Conservation (phyloP, 2,888 invertebrate genomes). For the Cheilosia scutellata region DNA sequence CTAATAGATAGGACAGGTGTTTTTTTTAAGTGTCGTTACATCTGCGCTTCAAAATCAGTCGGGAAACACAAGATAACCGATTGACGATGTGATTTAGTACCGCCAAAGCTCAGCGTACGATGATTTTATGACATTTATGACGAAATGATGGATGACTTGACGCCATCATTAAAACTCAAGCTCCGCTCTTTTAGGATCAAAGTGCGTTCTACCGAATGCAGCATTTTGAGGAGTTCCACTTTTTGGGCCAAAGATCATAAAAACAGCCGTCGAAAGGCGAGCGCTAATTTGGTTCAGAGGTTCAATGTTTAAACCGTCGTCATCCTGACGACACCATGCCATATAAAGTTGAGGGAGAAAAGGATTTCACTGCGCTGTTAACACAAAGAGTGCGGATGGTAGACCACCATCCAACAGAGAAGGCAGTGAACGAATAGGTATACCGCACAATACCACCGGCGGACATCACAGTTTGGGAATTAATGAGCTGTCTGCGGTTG, state of each 20-base stretch:
- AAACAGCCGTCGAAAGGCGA: constrained; percentile 50
- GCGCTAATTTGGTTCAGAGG: constrained; percentile 59
- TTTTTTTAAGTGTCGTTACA: background rate
- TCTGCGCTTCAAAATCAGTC: background rate
- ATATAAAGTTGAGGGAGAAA: constrained; percentile 23
- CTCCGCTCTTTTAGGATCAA: constrained; percentile 40
- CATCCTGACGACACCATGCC: background rate
- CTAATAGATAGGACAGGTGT: background rate
- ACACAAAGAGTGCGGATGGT: constrained; percentile 40
- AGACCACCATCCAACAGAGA: constrained; percentile 12
- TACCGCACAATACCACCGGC: constrained; percentile 43
- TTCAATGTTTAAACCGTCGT: constrained; percentile 30
- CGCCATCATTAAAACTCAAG: constrained; percentile 56
- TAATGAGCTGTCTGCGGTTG: constrained; percentile 73
- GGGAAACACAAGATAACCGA: constrained; percentile 1
- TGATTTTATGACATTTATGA: constrained; percentile 69
- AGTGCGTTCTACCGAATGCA: constrained; percentile 28
- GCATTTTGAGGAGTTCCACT: constrained; percentile 3
- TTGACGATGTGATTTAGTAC: constrained; percentile 47
- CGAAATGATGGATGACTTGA: constrained; percentile 69
- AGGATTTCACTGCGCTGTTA: constrained; percentile 46
- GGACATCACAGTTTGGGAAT: constrained; percentile 55
- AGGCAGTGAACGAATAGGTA: constrained; percentile 10
- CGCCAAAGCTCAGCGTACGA: constrained; percentile 20
- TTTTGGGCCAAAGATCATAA: constrained; percentile 43